phyloP scores from a whole-genome alignment of 2,113 vertebrate species.

The Pongo abelii region DNA sequence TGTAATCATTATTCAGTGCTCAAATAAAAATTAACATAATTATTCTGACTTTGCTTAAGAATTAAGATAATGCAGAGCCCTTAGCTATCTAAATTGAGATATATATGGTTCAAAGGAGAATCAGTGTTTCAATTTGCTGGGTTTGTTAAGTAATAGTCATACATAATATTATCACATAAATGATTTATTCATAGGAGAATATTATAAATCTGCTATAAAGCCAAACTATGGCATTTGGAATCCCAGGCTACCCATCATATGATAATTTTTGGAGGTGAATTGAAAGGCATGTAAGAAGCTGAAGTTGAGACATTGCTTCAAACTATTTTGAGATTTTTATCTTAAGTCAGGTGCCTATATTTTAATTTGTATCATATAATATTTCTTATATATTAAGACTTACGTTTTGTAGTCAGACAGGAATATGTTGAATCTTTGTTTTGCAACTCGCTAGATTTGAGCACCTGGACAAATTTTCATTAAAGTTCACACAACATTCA shows the following conservation, averaged over 20 bases:
- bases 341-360: neutral
- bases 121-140: neutral
- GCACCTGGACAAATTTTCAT: neutral
- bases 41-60: constrained; percentile 33
- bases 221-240: neutral
- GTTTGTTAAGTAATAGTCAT: neutral
- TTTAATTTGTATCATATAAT: neutral
- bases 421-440: neutral
- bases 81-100: neutral
- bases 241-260: neutral
- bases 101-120: neutral
- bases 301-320: neutral
- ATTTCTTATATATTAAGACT: neutral
- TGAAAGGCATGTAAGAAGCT: neutral
- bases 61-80: neutral
- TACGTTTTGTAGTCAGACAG: neutral
- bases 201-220: neutral
- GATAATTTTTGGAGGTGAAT: neutral
- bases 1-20: neutral
- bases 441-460: neutral
- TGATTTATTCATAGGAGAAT: neutral
- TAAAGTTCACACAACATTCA: neutral
- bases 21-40: constrained; percentile 47
- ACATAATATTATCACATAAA: neutral
- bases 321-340: neutral